phyloP scores from a whole-genome alignment of 2,797 vertebrate genomes.

The Gastrophryne carolinensis region DNA sequence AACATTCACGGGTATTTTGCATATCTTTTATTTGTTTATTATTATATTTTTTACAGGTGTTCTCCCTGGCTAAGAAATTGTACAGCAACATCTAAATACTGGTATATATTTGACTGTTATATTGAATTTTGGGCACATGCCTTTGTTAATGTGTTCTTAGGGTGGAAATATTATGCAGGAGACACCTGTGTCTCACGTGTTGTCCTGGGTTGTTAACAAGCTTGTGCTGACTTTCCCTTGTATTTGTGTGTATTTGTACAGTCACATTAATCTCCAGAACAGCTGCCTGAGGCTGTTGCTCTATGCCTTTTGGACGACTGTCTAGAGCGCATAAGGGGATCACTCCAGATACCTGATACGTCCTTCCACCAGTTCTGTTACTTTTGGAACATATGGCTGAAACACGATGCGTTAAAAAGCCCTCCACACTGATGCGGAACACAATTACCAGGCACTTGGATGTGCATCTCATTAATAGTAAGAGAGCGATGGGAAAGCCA shows the following conservation, averaged over 20 bases:
- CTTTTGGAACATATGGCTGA: constrained; percentile 23
- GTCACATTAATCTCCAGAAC: constrained; percentile 3
- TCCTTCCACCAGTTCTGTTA: neutral
- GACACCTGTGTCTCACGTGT: neutral
- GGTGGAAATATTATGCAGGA: neutral
- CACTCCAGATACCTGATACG: constrained; percentile 11
- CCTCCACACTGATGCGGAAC: neutral
- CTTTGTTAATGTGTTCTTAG: neutral
- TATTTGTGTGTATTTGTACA: neutral
- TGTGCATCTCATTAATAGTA: neutral
- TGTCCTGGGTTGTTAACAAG: neutral
- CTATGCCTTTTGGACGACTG: constrained; percentile 5
- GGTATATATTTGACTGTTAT: no score
- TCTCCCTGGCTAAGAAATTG: neutral
- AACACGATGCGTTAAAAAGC: constrained; percentile 28
- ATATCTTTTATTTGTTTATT: no score
- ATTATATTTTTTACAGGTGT: no score
- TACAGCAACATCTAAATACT: no score
- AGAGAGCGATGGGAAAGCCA: neutral
- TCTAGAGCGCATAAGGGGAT: neutral
- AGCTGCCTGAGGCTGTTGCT: constrained; percentile 26
- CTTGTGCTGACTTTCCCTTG: neutral
- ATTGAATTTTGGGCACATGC: neutral
- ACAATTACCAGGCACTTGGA: constrained; percentile 5
- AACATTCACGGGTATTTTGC: no score